Evolutionary conservation across 2,113 vertebrate genomes (phyloP).

Genomic region (Malurus melanocephalus): DNA sequence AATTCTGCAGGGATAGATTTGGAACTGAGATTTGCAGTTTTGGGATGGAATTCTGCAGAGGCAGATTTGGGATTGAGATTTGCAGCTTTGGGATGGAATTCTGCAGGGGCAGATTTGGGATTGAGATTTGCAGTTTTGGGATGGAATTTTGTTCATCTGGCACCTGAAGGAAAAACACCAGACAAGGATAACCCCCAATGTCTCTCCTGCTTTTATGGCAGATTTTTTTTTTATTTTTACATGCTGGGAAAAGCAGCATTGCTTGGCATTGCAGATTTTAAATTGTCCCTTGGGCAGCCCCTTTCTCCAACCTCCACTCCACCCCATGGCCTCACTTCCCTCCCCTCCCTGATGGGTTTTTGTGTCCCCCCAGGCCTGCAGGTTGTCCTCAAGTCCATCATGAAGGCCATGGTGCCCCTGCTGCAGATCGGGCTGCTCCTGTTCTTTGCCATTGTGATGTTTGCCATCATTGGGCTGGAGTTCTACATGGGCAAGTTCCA

Average conservation of each 20-base stretch:
- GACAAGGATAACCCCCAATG: fast-evolving
- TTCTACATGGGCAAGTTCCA: constrained; percentile 98
- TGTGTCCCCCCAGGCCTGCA: constrained; percentile 81
- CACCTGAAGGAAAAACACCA: background rate
- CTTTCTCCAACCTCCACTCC: background rate
- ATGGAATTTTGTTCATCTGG: background rate
- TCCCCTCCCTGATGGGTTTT: background rate
- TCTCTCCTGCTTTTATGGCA: background rate
- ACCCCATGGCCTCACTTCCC: background rate
- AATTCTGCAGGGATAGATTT: too few relatives aligned
- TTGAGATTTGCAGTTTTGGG: too few relatives aligned
- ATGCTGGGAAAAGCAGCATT: background rate
- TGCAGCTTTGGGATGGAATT: too few relatives aligned
- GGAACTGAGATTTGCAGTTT: too few relatives aligned
- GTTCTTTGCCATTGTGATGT: constrained; percentile 98
- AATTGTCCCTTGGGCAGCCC: background rate
- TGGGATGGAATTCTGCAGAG: too few relatives aligned
- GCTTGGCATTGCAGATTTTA: background rate
- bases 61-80: too few relatives aligned
- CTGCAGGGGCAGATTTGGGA: too few relatives aligned
- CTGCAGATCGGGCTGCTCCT: constrained; percentile 94
- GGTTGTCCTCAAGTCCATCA: constrained; percentile 97
- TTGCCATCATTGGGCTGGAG: constrained; percentile 95
- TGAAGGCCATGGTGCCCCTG: constrained; percentile 97
- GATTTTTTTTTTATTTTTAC: too few relatives aligned